A percentile compares a stretch with the other conserved stretches of the same genome.
Conservation (phyloP, 2,888 invertebrate genomes). For the Phalera bucephala region DNA sequence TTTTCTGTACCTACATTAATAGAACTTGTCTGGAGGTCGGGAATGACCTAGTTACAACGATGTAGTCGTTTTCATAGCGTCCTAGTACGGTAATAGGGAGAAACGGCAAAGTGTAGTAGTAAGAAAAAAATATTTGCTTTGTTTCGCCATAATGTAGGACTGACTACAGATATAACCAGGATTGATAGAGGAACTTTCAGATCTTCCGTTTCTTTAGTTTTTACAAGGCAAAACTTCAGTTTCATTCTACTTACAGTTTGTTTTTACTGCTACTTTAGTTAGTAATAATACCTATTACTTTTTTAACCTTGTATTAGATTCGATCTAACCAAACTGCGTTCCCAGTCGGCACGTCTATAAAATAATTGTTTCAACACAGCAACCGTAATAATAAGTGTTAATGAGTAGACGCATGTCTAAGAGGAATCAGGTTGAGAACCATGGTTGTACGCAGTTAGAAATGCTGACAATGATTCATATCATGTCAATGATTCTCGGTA, state of each 20-base stretch:
- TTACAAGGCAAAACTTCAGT: not conserved
- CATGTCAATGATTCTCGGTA: constrained; percentile 48
- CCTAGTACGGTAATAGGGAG: too few species aligned
- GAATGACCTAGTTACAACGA: too few species aligned
- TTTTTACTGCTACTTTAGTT: not conserved
- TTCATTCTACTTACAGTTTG: not conserved
- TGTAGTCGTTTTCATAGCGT: too few species aligned
- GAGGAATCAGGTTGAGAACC: constrained; percentile 43
- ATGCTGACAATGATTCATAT: constrained; percentile 38
- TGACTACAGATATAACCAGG: too few species aligned
- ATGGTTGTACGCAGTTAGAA: constrained; percentile 22
- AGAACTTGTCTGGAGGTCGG: too few species aligned
- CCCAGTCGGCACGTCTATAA: not conserved
- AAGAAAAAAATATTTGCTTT: too few species aligned
- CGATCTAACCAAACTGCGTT: constrained; percentile 4
- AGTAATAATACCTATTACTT: constrained; percentile 1
- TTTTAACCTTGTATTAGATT: constrained; percentile 14
- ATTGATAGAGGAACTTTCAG: too few species aligned
- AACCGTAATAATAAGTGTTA: constrained; percentile 32
- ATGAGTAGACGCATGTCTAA: constrained; percentile 24
- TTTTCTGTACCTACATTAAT: too few species aligned
- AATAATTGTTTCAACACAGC: constrained; percentile 5
- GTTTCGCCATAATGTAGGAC: too few species aligned
- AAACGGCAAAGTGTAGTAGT: too few species aligned
- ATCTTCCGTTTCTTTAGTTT: not conserved